Percentiles rank a stretch among this genome's conserved stretches.
Evolutionary conservation across 1,140 invertebrate species (phyloP).

Genomic region (Rhopalosiphum padi): DNA sequence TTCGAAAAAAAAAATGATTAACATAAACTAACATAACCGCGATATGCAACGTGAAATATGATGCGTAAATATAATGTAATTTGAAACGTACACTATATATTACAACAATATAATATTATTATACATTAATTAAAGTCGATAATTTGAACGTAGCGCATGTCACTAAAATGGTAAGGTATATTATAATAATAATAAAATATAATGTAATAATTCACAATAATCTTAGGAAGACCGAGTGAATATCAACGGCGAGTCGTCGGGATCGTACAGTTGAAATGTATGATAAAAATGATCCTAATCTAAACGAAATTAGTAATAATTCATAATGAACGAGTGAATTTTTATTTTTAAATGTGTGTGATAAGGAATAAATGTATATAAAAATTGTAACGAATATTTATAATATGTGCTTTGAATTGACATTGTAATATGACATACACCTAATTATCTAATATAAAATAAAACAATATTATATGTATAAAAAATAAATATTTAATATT

Average conservation of each 20-base stretch:
- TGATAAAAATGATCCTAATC: neutral
- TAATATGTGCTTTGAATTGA: conserved; percentile 43
- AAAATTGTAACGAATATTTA: neutral
- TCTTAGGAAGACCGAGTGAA: conserved; percentile 23
- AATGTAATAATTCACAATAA: neutral
- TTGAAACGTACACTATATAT: neutral
- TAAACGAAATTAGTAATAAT: neutral
- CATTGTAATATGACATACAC: conserved; percentile 26
- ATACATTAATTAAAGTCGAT: neutral
- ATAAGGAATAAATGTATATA: neutral
- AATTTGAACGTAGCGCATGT: neutral
- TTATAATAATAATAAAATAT: neutral
- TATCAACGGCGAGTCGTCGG: neutral
- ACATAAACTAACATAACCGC: neutral
- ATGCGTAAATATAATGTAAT: neutral
- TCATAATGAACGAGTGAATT: neutral
- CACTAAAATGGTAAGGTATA: neutral
- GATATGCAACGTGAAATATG: neutral
- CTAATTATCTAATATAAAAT: neutral
- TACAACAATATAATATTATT: conserved; percentile 11
- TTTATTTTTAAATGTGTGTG: neutral
- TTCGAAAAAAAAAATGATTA: neutral
- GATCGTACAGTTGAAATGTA: neutral
- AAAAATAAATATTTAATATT: conserved; percentile 24
- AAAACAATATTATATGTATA: conserved; percentile 18